Conservation (phyloP, 2,797 vertebrate species). For the Eleutherodactylus coqui region DNA sequence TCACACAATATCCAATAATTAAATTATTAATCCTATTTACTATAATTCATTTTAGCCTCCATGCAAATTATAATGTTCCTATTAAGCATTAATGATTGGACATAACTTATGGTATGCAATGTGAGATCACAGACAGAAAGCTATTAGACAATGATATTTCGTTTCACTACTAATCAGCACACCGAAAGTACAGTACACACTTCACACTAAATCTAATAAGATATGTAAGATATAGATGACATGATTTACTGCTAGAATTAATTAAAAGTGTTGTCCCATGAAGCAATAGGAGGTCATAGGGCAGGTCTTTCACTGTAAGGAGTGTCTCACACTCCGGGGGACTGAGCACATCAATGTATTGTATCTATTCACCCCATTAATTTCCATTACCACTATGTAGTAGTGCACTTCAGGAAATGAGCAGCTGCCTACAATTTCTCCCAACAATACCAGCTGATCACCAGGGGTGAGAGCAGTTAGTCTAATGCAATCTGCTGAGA, state of each 20-base stretch:
- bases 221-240: neutral
- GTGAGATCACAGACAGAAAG: slow-evolving; percentile 38
- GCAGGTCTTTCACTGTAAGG: no score
- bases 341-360: no score
- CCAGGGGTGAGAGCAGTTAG: no score
- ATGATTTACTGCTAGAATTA: no score
- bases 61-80: neutral
- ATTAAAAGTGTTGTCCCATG: neutral
- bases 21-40: slow-evolving; percentile 10
- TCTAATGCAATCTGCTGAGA: no score
- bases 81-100: slow-evolving; percentile 2
- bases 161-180: slow-evolving; percentile 29
- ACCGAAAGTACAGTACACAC: slow-evolving; percentile 18
- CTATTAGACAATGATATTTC: slow-evolving; percentile 46
- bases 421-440: no score
- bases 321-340: no score
- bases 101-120: slow-evolving; percentile 1
- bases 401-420: no score
- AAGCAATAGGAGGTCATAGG: neutral
- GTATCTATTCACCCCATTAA: no score
- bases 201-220: neutral
- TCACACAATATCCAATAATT: neutral
- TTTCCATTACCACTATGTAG: no score
- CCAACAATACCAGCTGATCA: no score
- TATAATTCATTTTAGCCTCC: neutral